Evolutionary conservation across 2,113 vertebrate species (phyloP).

Genomic region (Rallus limicola): DNA sequence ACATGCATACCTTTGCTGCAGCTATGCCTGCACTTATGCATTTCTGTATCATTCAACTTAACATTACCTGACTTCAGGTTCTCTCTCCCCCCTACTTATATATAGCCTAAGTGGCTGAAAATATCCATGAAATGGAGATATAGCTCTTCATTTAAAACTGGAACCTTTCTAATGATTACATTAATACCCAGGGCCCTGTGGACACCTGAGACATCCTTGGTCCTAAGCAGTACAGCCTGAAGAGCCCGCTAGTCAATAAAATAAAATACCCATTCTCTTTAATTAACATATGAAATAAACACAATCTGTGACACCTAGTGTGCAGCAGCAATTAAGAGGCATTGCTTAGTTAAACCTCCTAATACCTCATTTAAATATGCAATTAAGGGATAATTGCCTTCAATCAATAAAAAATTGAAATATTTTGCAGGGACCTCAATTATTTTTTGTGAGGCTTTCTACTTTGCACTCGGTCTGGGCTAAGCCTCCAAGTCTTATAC

Average conservation of each 20-base stretch:
- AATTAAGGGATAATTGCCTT: conserved; percentile 92
- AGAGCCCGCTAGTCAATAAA: conserved; percentile 81
- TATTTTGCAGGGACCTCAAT: conserved; percentile 82
- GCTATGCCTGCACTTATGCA: not conserved
- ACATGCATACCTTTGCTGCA: not conserved
- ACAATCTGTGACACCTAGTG: conserved; percentile 89
- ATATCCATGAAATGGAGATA: conserved; percentile 44
- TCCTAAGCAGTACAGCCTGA: conserved; percentile 77
- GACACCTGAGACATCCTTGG: conserved; percentile 76
- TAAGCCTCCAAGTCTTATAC: conserved; percentile 39
- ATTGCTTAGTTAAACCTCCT: conserved; percentile 90
- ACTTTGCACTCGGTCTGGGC: conserved; percentile 53
- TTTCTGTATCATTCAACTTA: not conserved
- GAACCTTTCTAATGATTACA: conserved; percentile 74
- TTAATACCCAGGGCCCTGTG: conserved; percentile 69
- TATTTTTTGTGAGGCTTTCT: conserved; percentile 79
- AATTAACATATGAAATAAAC: conserved; percentile 92
- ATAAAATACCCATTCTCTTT: conserved; percentile 87
- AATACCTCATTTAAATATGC: conserved; percentile 92
- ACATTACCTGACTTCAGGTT: not conserved
- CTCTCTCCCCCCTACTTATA: not conserved
- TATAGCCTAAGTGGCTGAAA: conserved; percentile 50
- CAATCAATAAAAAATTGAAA: conserved; percentile 91
- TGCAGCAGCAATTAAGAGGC: conserved; percentile 88
- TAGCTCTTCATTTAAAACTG: conserved; percentile 73